Evolutionary conservation across 30 jellyfish, hydroid and myxozoan genomes (phyloP).

Genomic region (Cassiopea andromeda): DNA sequence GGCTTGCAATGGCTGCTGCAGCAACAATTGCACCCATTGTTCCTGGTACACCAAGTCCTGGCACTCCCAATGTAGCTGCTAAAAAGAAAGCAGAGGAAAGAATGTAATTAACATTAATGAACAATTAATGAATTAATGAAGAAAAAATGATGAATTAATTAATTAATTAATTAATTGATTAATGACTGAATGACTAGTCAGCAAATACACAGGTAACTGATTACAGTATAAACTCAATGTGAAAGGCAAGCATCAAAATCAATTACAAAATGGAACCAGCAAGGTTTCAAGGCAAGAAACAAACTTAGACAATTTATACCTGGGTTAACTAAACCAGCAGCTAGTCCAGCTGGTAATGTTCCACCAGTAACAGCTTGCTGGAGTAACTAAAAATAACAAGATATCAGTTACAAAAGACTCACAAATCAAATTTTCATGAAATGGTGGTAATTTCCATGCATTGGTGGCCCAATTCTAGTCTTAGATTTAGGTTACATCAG

Average conservation of each 20-base stretch:
- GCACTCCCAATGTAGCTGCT: conserved; percentile 47
- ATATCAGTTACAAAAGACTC: not conserved
- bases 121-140: not conserved
- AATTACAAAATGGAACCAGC: too few species aligned
- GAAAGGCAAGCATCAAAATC: too few species aligned
- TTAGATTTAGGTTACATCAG: too few species aligned
- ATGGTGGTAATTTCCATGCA: too few species aligned
- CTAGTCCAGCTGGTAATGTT: conserved; percentile 71
- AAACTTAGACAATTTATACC: conserved; percentile 5
- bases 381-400: conserved; percentile 29
- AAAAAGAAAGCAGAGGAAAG: not conserved
- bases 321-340: conserved; percentile 76
- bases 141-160: not conserved
- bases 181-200: not conserved
- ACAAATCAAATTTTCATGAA: too few species aligned
- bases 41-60: conserved; percentile 81
- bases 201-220: not conserved
- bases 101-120: too few species aligned
- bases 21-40: conserved; percentile 98
- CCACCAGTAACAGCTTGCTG: conserved; percentile 86
- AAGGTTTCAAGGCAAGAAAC: not conserved
- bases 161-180: not conserved
- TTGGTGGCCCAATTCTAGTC: too few species aligned
- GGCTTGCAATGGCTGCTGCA: conserved; percentile 92
- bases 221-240: not conserved